Percentiles rank a stretch among this genome's conserved stretches.
phyloP scores from a whole-genome alignment of 1,140 invertebrate genomes.

The Battus philenor region DNA sequence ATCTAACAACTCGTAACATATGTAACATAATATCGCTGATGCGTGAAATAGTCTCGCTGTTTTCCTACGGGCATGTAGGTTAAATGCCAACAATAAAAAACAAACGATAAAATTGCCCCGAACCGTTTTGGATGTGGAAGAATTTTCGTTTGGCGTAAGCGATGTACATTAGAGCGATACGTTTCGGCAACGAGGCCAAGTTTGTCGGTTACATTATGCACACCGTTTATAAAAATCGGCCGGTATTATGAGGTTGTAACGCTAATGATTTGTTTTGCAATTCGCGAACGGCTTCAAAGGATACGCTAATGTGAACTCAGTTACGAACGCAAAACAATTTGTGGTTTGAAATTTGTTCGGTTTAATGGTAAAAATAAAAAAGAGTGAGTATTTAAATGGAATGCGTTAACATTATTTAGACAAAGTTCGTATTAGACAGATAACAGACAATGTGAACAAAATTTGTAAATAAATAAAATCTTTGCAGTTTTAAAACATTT shows the following conservation, averaged over 20 bases:
- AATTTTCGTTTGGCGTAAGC: slow-evolving; percentile 2
- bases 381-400: too few relatives aligned
- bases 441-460: too few relatives aligned
- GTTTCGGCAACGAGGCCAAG: slow-evolving; percentile 5
- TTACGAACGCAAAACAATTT: too few relatives aligned
- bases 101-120: slow-evolving; percentile 1
- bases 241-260: neutral
- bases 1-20: slow-evolving; percentile 47
- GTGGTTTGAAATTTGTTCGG: too few relatives aligned
- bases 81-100: slow-evolving; percentile 5
- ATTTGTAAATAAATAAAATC: too few relatives aligned
- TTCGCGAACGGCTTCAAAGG: too few relatives aligned
- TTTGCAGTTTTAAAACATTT: too few relatives aligned
- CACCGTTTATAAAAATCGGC: neutral
- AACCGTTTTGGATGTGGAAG: neutral
- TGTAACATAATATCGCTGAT: slow-evolving; percentile 37
- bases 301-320: too few relatives aligned
- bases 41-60: slow-evolving; percentile 5
- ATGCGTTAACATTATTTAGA: too few relatives aligned
- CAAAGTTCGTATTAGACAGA: too few relatives aligned
- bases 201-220: slow-evolving; percentile 7
- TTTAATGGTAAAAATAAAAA: too few relatives aligned
- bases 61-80: slow-evolving; percentile 1
- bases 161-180: neutral
- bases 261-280: neutral